Conservation (phyloP, 2,888 invertebrate genomes). For the Heliconius ethilla region DNA sequence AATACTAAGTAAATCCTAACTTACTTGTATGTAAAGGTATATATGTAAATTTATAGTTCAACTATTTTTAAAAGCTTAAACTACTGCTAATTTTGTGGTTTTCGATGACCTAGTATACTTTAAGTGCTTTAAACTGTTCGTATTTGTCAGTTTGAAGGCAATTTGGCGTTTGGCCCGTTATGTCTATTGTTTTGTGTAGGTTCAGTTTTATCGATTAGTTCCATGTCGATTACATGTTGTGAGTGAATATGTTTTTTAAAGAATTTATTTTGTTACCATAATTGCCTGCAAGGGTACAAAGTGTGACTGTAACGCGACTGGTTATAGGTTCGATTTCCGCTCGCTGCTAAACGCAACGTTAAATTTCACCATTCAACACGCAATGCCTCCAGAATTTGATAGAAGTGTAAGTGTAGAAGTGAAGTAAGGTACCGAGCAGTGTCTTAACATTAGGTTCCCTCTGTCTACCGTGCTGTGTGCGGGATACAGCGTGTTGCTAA, state of each 20-base stretch:
- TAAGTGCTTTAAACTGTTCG: constrained; percentile 62
- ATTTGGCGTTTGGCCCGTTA: constrained; percentile 72
- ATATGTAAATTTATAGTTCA: neutral
- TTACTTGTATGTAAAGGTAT: neutral
- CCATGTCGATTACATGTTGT: constrained; percentile 27
- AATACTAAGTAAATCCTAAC: neutral
- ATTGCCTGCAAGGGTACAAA: too few relatives aligned
- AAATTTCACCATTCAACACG: too few relatives aligned
- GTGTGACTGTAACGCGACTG: too few relatives aligned
- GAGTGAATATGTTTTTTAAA: constrained; percentile 33
- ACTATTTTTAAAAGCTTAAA: neutral
- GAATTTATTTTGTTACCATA: constrained; percentile 26
- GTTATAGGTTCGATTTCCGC: too few relatives aligned
- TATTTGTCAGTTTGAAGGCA: constrained; percentile 64
- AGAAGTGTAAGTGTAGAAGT: too few relatives aligned
- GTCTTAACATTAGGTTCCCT: too few relatives aligned
- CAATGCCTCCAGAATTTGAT: too few relatives aligned
- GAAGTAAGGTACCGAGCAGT: too few relatives aligned
- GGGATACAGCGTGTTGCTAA: too few relatives aligned
- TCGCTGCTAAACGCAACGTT: too few relatives aligned
- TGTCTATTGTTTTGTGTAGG: constrained; percentile 52
- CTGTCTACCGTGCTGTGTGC: too few relatives aligned
- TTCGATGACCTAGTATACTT: constrained; percentile 14
- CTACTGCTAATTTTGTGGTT: constrained; percentile 12
- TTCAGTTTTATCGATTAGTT: constrained; percentile 47